These are phyloP conservation scores for Pogoniulus pusillus DNA, from an alignment of 2,797 vertebrate genomes.

Conservation along the genomic window DNA sequence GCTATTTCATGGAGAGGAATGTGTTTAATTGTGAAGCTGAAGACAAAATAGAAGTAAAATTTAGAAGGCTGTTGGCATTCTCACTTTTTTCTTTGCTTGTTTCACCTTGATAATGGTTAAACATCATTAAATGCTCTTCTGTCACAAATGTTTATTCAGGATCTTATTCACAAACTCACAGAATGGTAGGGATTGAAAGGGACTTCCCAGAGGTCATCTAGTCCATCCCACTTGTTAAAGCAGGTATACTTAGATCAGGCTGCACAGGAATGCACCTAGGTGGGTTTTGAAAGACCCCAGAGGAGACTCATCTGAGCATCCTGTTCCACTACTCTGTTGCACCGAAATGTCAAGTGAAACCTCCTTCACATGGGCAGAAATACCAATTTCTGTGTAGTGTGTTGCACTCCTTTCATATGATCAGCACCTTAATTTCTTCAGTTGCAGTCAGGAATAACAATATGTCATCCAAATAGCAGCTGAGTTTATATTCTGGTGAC, in stretches of 20 bases:
- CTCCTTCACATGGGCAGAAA: neutral
- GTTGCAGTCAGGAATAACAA: neutral
- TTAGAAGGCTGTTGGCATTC: neutral
- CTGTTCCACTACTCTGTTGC: no score
- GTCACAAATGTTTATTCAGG: neutral
- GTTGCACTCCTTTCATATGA: neutral
- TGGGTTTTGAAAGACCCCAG: no score
- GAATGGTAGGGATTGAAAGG: no score
- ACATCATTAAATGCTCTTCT: neutral
- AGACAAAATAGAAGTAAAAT: neutral
- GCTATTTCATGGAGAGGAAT: neutral
- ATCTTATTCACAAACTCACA: neutral
- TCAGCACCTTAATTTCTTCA: neutral
- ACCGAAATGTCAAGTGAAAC: no score
- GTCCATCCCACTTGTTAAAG: no score
- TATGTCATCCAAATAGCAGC: neutral
- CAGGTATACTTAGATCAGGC: no score
- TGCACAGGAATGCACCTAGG: no score
- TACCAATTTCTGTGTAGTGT: neutral
- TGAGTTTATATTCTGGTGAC: neutral
- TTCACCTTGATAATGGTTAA: neutral
- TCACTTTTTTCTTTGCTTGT: accelerated
- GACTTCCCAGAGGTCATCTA: no score
- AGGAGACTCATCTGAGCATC: no score
- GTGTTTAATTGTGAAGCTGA: neutral